Base-by-base conservation (phyloP, 2,888 invertebrate genomes). In the Megastigmus dorsalis region DNA sequence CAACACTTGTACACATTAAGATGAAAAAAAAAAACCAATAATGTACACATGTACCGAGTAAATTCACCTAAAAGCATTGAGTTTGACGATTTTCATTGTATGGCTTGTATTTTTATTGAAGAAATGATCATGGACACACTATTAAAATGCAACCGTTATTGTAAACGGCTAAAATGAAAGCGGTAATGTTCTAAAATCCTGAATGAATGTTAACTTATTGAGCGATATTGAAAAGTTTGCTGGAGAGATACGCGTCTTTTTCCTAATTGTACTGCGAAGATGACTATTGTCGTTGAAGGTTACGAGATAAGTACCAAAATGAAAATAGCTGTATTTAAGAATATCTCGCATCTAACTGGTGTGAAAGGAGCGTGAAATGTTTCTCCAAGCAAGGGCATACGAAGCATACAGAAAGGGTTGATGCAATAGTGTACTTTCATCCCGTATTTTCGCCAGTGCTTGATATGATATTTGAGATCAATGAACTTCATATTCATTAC, bases 21-120 rank as follows among this genome's bases (percentile, higher is more conserved):
- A n/a, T n/a, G n/a, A 71, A 80, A 74, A 78, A 79, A 83, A 82
- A 74, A 83, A 83, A 77, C 45, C 71, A 74, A 77, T 69, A 83
- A 84, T 84, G 82, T 84, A 86, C 83, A 84, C 84, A 83, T 80
- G 80, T 85, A 85, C 79, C 81, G 81, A 84, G 82, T 83, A 79
- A 86, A 84, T 84, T 85, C 83, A 87, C 82, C 79, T 82, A 82
- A 82, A 82, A 81, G 74, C 83, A 84, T 84, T 86, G 83, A 84
- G 83, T 86, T 86, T 85, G 83, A 83, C 83, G 82, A 84, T 78
- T 84, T 83, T 84, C 81, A 84, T 84, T 83, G 80, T 84, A 83
- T 81, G 79, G 85, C 83, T 86, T 85, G 82, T 84, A 85, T 84
- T 88, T 85, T 83, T 82, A 80, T 83, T 80, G 81, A 79, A 80